Conservation (phyloP, 2,888 invertebrate genomes). For the Erebia aethiops region DNA sequence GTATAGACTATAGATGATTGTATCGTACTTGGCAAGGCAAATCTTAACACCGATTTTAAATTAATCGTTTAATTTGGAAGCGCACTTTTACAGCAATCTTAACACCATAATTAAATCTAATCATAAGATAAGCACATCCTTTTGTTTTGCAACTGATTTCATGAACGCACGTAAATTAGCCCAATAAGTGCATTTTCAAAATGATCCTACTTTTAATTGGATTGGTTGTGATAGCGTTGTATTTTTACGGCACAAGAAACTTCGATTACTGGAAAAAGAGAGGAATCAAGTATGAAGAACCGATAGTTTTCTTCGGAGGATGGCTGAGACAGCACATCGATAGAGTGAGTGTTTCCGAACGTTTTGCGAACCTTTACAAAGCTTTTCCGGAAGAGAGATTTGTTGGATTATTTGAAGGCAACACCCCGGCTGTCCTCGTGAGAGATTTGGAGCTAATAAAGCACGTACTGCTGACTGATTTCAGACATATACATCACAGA, state of each 20-base stretch:
- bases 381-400: constrained; percentile 48
- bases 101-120: background rate
- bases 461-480: constrained; percentile 48
- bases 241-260: constrained; percentile 37
- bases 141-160: constrained; percentile 7
- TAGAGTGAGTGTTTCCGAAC: constrained; percentile 39
- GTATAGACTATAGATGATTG: too few relatives aligned
- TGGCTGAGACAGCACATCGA: constrained; percentile 33
- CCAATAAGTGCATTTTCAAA: background rate
- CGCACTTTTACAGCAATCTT: background rate
- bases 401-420: constrained; percentile 50
- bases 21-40: too few relatives aligned
- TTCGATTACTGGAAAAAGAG: constrained; percentile 36
- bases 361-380: constrained; percentile 42
- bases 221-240: constrained; percentile 21
- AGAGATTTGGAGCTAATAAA: constrained; percentile 52
- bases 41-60: background rate
- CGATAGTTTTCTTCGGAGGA: constrained; percentile 34
- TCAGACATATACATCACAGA: constrained; percentile 46
- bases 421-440: constrained; percentile 45
- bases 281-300: constrained; percentile 34
- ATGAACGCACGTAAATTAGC: background rate
- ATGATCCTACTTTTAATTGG: constrained; percentile 3
- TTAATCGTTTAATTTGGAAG: background rate
- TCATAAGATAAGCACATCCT: background rate